Percentiles rank a stretch among this genome's conserved stretches.
phyloP scores from a whole-genome alignment of 1,140 invertebrate genomes.

The Drosophila kanapiae region DNA sequence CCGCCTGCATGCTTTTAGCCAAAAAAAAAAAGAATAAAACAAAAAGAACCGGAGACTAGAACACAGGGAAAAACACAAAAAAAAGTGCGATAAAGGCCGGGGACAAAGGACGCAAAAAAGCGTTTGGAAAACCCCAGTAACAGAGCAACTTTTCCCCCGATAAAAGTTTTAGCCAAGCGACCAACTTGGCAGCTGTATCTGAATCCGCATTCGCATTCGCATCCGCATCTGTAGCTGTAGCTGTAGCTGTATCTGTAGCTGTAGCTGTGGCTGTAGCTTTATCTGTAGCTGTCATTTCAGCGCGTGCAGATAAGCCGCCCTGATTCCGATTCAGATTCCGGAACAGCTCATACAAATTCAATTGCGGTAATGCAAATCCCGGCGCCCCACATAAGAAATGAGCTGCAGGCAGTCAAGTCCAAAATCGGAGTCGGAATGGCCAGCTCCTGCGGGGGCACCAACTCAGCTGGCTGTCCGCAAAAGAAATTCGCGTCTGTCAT shows the following conservation, averaged over 20 bases:
- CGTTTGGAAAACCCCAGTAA: slow-evolving; percentile 27
- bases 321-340: slow-evolving; percentile 1
- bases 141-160: slow-evolving; percentile 48
- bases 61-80: background rate
- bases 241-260: background rate
- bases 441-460: too few relatives aligned
- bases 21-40: background rate
- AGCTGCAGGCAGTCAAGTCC: background rate
- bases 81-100: slow-evolving; percentile 4
- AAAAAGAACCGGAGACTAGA: background rate
- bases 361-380: slow-evolving; percentile 24
- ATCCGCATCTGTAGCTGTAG: background rate
- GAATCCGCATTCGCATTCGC: background rate
- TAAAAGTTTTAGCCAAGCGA: slow-evolving; percentile 52
- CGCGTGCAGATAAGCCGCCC: slow-evolving; percentile 52
- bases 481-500: too few relatives aligned
- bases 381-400: background rate
- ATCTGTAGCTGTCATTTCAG: slow-evolving; percentile 53
- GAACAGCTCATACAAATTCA: slow-evolving; percentile 29
- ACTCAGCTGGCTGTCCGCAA: too few relatives aligned
- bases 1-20: slow-evolving; percentile 58
- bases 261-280: slow-evolving; percentile 4
- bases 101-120: slow-evolving; percentile 36
- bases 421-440: too few relatives aligned
- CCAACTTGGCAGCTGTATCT: slow-evolving; percentile 45